Evolutionary conservation across 2,113 vertebrate species (phyloP), one percentile per base, ranked within the genome.

Genomic region (Butastur rufipennis): DNA sequence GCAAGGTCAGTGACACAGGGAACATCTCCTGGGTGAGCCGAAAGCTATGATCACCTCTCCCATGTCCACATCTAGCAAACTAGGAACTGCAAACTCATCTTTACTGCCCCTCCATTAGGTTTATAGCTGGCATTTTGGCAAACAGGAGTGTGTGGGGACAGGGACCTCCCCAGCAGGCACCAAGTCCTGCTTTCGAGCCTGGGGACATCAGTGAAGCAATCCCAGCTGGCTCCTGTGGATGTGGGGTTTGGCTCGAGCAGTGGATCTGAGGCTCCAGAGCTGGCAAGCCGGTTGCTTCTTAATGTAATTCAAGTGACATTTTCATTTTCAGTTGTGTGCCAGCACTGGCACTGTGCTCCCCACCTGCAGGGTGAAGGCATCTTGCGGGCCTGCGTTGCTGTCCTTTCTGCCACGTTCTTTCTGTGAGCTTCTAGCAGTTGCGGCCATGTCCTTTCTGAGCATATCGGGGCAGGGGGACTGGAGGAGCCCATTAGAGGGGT

Each of bases 391-490:
- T 21, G 23, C 1, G 0, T 8, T 42, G 22, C 36, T 42, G 31
- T 84, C 63, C 63, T 50, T 73, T 91, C 89, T 73, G 40, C 20
- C 2, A 0, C 36, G 65, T 73, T 47, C 45, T 88, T 77, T 81
- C 50, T 7, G 2, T 43, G 27, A 71, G 29, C 83, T 88, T 29
- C 68, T 94, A 72, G 38, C 36, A 38, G 13, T 23, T 58, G 67
- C 5, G 1, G 55, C 50, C 2, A 0, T 48, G 4, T 67, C 56
- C 31, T 65, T 83, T 47, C 79, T 45, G 55, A 53, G 43, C 3
- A 1, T 50, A 3, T 10, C 0, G 0, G 25, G 26, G 43, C 21
- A 22, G 52, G 10, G 23, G 18, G 19, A 13, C 21, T 2, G 0
- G 18, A 43, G n/a, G 34, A 73, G 36, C 52, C 53, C 47, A 5